Conservation (phyloP, 2,797 vertebrate genomes). For the Sciaenops ocellatus region DNA sequence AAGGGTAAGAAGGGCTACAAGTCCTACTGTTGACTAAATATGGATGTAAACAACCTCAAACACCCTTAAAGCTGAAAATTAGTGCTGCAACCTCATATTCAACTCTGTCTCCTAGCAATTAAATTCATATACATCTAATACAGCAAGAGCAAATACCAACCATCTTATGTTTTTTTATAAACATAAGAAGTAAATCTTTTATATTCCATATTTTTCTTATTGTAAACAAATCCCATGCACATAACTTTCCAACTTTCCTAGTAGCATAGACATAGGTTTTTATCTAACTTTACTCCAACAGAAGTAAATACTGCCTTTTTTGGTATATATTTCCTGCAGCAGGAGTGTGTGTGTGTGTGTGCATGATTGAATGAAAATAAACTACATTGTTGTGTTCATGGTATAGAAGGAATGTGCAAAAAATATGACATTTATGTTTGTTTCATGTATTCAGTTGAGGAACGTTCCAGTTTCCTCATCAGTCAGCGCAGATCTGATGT, state of each 20-base stretch:
- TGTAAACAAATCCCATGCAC: neutral
- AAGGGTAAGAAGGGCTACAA: neutral
- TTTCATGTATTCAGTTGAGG: neutral
- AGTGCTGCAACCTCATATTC: slow-evolving; percentile 7
- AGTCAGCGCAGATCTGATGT: neutral
- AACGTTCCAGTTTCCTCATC: neutral
- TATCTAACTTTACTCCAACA: neutral
- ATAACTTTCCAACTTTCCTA: too few species aligned
- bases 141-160: neutral
- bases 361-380: neutral
- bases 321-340: neutral
- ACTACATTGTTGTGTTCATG: neutral
- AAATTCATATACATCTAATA: neutral
- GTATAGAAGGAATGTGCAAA: neutral
- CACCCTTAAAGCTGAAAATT: slow-evolving; percentile 1
- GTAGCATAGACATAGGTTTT: neutral
- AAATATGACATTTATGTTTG: neutral
- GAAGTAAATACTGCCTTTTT: neutral
- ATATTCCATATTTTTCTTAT: neutral
- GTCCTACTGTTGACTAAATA: slow-evolving; percentile 12
- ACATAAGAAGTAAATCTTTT: neutral
- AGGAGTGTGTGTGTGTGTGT: too few species aligned
- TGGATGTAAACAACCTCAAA: slow-evolving; percentile 31
- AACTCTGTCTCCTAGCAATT: neutral
- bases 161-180: neutral